Conservation (phyloP, 2,113 vertebrate species). For the Morone saxatilis region DNA sequence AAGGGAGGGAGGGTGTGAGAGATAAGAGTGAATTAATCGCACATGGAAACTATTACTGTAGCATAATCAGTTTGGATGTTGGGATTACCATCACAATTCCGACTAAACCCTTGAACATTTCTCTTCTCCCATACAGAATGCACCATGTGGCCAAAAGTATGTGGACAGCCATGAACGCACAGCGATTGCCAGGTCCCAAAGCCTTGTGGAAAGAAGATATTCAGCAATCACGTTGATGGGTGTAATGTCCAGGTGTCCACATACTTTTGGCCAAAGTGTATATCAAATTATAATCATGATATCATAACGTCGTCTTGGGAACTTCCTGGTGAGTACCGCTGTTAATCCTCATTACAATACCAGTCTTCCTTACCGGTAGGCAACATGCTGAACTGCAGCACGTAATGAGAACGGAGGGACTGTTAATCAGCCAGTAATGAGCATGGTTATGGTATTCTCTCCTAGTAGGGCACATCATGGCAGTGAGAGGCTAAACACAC, state of each 20-base stretch:
- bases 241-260: neutral
- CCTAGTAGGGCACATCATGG: neutral
- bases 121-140: neutral
- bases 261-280: neutral
- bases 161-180: neutral
- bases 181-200: neutral
- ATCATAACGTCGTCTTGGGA: neutral
- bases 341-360: neutral
- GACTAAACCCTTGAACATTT: neutral
- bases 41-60: constrained; percentile 11
- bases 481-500: neutral
- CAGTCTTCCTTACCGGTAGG: neutral
- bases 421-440: constrained; percentile 21
- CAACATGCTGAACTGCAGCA: constrained; percentile 8
- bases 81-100: neutral
- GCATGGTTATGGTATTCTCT: neutral
- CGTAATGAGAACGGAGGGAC: neutral
- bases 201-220: neutral
- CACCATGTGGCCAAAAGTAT: neutral
- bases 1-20: constrained; percentile 10
- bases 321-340: neutral
- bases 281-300: neutral
- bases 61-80: constrained; percentile 4
- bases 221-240: neutral
- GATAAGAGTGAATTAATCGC: constrained; percentile 12